Evolutionary conservation across 2,797 vertebrate species (phyloP), one percentile per base, ranked within the genome.

Genomic region (Poecilia gillii): DNA sequence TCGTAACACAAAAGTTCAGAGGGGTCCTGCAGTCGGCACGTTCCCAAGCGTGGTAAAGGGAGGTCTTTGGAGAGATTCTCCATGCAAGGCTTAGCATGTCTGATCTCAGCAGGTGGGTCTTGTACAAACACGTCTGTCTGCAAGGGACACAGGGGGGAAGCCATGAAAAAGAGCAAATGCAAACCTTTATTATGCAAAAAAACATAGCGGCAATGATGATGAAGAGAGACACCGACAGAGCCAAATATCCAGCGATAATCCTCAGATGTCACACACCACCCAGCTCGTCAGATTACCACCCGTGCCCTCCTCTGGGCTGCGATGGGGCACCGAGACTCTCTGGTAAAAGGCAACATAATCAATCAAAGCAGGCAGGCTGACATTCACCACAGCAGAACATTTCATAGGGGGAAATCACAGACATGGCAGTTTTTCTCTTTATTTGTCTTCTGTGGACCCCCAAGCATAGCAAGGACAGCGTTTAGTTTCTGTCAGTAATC

Each of bases 271-370:
- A 74, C 57, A 18, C 82, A 90, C 89, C 89, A 82, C 91, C 90
- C 80, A 49, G 78, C 79, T 86, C 7, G 47, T 80, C 82, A 41
- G 83, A 84, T 87, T 89, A 79, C 79, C 68, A 82, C 80, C 75
- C 85, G 3, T 66, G 70, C 73, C 79, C 81, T 87, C 89, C 90
- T 90, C 88, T 73, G 82, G 83, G 84, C 85, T 45, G 87, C 70
- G 85, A 88, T 82, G 89, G 86, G 92, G 81, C 83, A 77, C 86
- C 81, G 88, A 90, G 92, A 93, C 85, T 79, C 81, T 84, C 86
- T 86, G 74, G 84, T 89, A 92, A 94, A 94, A 94, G 91, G 89
- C 92, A 94, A 92, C 87, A 90, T 89, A 91, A 94, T 95, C 94
- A 93, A 93, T 95, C 94, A 93, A 91, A 89, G 87, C 82, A 85